A percentile compares a stretch with the other conserved stretches of the same genome.
phyloP scores from a whole-genome alignment of 2,113 vertebrate species.

The Pterocles burchelli region DNA sequence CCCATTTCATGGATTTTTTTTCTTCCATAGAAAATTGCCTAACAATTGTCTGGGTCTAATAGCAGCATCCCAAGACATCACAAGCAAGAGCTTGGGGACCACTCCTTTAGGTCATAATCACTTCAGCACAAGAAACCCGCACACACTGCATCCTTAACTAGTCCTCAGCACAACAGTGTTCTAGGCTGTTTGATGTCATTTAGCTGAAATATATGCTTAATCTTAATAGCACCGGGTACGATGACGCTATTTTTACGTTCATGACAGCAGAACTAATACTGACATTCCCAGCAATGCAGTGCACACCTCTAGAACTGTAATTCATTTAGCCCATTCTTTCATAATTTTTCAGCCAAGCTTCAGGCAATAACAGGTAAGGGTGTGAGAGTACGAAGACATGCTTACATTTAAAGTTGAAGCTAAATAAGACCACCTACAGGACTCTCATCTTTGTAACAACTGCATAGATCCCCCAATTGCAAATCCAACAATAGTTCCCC shows the following conservation, averaged over 20 bases:
- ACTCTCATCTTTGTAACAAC: background rate
- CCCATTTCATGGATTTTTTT: background rate
- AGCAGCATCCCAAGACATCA: background rate
- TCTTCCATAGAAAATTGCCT: background rate
- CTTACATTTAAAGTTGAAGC: background rate
- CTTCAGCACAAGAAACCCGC: background rate
- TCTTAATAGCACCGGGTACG: background rate
- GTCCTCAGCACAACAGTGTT: background rate
- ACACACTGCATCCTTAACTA: background rate
- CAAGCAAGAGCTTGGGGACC: background rate
- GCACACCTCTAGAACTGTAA: background rate
- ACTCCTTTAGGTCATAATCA: background rate
- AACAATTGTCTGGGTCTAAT: background rate
- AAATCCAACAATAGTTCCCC: background rate
- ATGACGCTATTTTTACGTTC: background rate
- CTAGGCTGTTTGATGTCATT: background rate
- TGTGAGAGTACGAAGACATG: rapidly evolving
- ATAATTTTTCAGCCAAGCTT: background rate
- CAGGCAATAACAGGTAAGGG: background rate
- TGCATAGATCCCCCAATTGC: background rate
- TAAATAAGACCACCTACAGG: background rate
- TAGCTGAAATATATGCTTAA: background rate
- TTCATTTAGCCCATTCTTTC: background rate
- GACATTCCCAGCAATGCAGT: background rate
- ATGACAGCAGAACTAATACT: background rate